phyloP scores from a whole-genome alignment of 2,888 invertebrate species.

The Physocephala rufipes region DNA sequence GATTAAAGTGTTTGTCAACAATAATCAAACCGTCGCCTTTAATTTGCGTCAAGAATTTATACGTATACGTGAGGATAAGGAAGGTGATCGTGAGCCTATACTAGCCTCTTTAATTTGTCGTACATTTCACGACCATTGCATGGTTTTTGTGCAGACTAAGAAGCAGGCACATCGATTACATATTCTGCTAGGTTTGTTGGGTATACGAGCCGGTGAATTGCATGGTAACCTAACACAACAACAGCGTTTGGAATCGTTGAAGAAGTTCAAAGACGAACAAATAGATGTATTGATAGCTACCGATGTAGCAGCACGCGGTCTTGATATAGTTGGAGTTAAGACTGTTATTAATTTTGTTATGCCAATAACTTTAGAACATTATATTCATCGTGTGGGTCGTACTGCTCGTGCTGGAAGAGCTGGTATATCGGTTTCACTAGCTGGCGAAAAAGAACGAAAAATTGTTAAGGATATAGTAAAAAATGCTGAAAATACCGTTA shows the following conservation, averaged over 20 bases:
- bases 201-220: constrained; percentile 86
- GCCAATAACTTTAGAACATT: constrained; percentile 94
- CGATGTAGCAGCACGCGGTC: constrained; percentile 89
- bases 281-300: constrained; percentile 92
- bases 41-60: constrained; percentile 97
- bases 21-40: constrained; percentile 94
- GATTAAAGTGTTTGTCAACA: constrained; percentile 94
- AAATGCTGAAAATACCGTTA: constrained; percentile 84
- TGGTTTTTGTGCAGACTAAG: constrained; percentile 97
- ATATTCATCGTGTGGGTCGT: constrained; percentile 94
- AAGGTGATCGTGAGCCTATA: constrained; percentile 91
- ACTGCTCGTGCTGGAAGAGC: constrained; percentile 95
- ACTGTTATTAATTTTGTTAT: constrained; percentile 97
- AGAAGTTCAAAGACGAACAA: constrained; percentile 85
- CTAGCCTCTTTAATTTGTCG: constrained; percentile 83
- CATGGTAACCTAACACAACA: constrained; percentile 97
- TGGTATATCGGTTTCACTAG: constrained; percentile 93
- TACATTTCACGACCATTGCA: constrained; percentile 89
- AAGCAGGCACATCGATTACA: constrained; percentile 94
- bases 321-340: constrained; percentile 96
- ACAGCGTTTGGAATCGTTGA: constrained; percentile 88
- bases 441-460: constrained; percentile 91
- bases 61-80: constrained; percentile 86
- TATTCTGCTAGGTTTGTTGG: constrained; percentile 88
- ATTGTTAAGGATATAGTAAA: constrained; percentile 93